Evolutionary conservation across 2,797 vertebrate genomes (phyloP).

Genomic region (Apogon talboti): DNA sequence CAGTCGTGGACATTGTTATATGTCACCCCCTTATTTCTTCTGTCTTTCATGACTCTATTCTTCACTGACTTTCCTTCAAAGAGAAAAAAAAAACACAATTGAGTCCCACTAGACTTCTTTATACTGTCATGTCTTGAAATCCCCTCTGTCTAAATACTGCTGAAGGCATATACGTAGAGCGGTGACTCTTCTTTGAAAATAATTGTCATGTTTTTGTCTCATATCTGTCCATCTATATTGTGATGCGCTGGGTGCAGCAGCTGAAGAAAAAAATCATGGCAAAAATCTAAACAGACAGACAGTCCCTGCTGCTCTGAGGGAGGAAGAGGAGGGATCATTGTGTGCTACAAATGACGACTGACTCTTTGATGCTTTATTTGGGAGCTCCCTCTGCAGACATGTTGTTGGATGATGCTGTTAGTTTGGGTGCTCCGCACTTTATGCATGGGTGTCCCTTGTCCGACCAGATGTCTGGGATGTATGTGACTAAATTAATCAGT

Average conservation of each 20-base stretch:
- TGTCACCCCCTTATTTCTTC: constrained; percentile 26
- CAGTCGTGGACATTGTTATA: constrained; percentile 44
- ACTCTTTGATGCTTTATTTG: constrained; percentile 30
- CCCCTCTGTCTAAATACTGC: constrained; percentile 10
- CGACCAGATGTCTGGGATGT: constrained; percentile 32
- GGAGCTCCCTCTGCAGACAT: constrained; percentile 18
- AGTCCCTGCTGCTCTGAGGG: constrained; percentile 10
- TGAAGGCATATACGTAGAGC: constrained; percentile 12
- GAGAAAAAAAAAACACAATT: background rate
- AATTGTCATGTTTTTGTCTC: background rate
- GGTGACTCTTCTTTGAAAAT: background rate
- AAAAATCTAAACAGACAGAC: constrained; percentile 23
- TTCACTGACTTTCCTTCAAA: constrained; percentile 10
- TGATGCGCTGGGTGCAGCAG: constrained; percentile 15
- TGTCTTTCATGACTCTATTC: constrained; percentile 18
- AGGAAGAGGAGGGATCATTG: constrained; percentile 21
- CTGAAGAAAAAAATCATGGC: constrained; percentile 2
- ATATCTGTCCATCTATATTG: constrained; percentile 3
- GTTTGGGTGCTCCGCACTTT: constrained; percentile 22
- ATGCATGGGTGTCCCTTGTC: constrained; percentile 30
- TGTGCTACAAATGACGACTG: constrained; percentile 37
- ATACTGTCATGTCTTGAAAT: constrained; percentile 1
- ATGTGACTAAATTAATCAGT: constrained; percentile 42
- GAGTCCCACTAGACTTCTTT: constrained; percentile 29
- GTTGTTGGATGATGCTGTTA: constrained; percentile 16